These are phyloP conservation scores for Prenolepis imparis DNA, from an alignment of 2,888 invertebrate species.

Conservation along the genomic window DNA sequence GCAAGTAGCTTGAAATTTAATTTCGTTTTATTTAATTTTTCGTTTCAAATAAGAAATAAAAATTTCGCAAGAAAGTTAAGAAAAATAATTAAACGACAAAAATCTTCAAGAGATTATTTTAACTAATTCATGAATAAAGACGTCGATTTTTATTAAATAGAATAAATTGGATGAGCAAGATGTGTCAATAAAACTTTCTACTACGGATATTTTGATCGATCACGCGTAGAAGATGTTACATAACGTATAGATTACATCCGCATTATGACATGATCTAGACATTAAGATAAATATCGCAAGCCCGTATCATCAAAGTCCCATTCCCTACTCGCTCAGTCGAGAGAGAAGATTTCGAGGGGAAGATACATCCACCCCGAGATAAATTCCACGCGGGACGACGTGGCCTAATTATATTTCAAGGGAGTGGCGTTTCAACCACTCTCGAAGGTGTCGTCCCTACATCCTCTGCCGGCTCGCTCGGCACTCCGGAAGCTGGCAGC, in stretches of 20 bases:
- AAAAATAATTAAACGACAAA: slow-evolving; percentile 13
- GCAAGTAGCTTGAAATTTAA: not conserved
- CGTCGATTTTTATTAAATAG: not conserved
- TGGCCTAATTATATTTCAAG: slow-evolving; percentile 73
- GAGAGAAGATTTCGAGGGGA: slow-evolving; percentile 34
- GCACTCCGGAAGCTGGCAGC: slow-evolving; percentile 51
- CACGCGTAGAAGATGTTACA: not conserved
- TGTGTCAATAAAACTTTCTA: not conserved
- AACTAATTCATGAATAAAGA: not conserved
- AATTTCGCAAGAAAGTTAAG: not conserved
- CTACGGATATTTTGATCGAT: not conserved
- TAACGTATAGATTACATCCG: not conserved
- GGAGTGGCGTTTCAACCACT: slow-evolving; percentile 74
- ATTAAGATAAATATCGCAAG: slow-evolving; percentile 41
- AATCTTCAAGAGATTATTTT: not conserved
- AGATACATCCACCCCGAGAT: not conserved
- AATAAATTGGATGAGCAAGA: not conserved
- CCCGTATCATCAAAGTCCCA: slow-evolving; percentile 40
- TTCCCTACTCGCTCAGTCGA: not conserved
- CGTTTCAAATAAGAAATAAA: not conserved
- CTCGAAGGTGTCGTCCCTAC: slow-evolving; percentile 65
- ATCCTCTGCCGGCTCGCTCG: slow-evolving; percentile 49
- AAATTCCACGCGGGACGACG: slow-evolving; percentile 50
- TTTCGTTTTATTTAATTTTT: not conserved
- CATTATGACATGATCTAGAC: not conserved